These are phyloP conservation scores for Archips crataeganus DNA, from an alignment of 2,888 invertebrate genomes.

Conservation along the genomic window DNA sequence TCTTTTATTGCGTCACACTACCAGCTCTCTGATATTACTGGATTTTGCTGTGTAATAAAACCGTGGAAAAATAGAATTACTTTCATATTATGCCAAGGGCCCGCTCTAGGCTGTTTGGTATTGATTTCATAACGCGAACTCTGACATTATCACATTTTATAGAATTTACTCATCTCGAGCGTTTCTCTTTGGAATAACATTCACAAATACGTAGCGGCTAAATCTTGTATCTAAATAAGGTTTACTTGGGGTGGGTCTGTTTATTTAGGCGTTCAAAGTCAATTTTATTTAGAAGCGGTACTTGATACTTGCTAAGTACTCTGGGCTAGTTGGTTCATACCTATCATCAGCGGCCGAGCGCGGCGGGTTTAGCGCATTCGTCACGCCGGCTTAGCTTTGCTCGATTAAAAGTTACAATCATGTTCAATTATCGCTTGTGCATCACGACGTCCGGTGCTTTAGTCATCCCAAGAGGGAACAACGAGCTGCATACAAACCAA, in stretches of 20 bases:
- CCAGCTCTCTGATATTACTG: background rate
- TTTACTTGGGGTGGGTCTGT: constrained; percentile 39
- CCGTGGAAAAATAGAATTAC: constrained; percentile 7
- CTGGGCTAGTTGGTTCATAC: constrained; percentile 8
- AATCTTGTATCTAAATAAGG: constrained; percentile 35
- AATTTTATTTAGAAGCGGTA: constrained; percentile 39
- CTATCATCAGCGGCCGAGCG: constrained; percentile 1
- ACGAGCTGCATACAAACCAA: constrained; percentile 5
- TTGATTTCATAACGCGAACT: constrained; percentile 20
- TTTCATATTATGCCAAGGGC: constrained; percentile 5
- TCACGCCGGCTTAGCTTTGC: constrained; percentile 48
- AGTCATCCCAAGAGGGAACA: constrained; percentile 16
- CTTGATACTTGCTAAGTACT: constrained; percentile 15
- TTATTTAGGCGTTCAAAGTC: constrained; percentile 45
- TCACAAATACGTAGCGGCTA: background rate
- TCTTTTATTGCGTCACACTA: constrained; percentile 1
- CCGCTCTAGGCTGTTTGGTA: constrained; percentile 5
- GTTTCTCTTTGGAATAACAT: constrained; percentile 10
- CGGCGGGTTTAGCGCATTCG: constrained; percentile 59
- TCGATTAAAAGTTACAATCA: constrained; percentile 66
- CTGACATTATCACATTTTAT: constrained; percentile 12
- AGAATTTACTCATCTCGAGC: constrained; percentile 3
- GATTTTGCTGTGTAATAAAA: constrained; percentile 3
- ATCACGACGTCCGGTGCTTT: constrained; percentile 68
- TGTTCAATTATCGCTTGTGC: constrained; percentile 60